A percentile compares a stretch with the other conserved stretches of the same genome.
Evolutionary conservation across 53 echinoderm and acorn worm species (phyloP).

Genomic region (Holothuria scabra): DNA sequence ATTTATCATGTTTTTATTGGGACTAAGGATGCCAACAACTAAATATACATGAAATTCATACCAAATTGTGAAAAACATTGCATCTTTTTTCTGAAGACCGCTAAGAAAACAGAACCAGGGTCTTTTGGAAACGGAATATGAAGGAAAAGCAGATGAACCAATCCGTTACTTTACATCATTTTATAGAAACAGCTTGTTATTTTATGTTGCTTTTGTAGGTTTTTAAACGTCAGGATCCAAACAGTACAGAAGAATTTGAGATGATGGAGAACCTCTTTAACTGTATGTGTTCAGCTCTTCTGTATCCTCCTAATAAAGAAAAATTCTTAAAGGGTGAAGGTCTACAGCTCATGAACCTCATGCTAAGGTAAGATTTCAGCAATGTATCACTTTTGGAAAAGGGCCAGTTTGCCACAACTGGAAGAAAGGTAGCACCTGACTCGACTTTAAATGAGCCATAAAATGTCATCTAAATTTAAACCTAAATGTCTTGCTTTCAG

Average conservation of each 20-base stretch:
- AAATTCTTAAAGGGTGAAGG: conserved; percentile 91
- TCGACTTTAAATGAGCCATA: no score
- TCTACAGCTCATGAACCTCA: conserved; percentile 98
- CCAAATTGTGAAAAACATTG: conserved; percentile 85
- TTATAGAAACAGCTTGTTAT: neutral
- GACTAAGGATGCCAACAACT: conserved; percentile 80
- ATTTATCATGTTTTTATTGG: conserved; percentile 94
- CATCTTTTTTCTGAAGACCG: conserved; percentile 96
- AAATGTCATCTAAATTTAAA: no score
- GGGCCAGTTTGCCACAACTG: no score
- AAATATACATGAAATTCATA: conserved; percentile 95
- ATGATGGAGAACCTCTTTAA: conserved; percentile 99
- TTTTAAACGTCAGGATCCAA: conserved; percentile 94
- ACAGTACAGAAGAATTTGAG: conserved; percentile 87
- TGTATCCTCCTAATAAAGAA: conserved; percentile 83
- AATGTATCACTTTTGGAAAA: no score
- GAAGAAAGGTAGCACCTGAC: no score
- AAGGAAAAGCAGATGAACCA: conserved; percentile 58
- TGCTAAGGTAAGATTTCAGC: conserved; percentile 76
- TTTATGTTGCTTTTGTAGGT: conserved; percentile 57
- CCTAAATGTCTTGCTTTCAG: no score
- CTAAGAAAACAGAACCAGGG: conserved; percentile 80
- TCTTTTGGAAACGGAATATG: conserved; percentile 73
- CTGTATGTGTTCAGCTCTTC: conserved; percentile 89
- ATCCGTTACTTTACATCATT: neutral